Conservation (phyloP, 1,140 invertebrate species). For the Anoplolepis gracilipes region DNA sequence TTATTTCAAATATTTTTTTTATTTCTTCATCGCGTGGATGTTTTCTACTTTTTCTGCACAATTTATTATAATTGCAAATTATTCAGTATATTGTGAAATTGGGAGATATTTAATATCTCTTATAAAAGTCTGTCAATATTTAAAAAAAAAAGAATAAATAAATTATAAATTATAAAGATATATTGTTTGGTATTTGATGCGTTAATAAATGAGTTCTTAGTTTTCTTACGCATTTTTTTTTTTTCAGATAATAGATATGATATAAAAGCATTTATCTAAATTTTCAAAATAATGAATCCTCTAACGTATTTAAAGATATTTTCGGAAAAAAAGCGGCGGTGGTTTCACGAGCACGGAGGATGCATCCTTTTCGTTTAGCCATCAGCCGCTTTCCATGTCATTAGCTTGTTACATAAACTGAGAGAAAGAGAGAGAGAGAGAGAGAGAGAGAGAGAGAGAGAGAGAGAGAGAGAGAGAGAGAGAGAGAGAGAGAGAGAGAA, state of each 20-base stretch:
- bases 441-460: not conserved
- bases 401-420: constrained; percentile 22
- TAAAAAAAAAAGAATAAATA: too few species aligned
- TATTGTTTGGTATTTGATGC: not conserved
- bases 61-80: constrained; percentile 2
- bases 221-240: not conserved
- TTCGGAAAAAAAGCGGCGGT: not conserved
- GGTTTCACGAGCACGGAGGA: not conserved
- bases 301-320: not conserved
- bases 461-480: not conserved
- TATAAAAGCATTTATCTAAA: not conserved
- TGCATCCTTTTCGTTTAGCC: not conserved
- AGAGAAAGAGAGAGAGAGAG: not conserved
- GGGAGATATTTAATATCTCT: not conserved
- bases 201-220: not conserved
- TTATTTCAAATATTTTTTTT: not conserved
- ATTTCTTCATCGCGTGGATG: not conserved
- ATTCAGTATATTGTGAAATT: not conserved
- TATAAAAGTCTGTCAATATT: not conserved
- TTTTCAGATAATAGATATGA: not conserved
- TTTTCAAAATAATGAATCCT: not conserved
- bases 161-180: not conserved
- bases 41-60: not conserved
- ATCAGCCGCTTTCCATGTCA: not conserved
- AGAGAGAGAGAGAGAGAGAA: not conserved